phyloP scores from a whole-genome alignment of 2,113 vertebrate species.

The Gasterosteus aculeatus region DNA sequence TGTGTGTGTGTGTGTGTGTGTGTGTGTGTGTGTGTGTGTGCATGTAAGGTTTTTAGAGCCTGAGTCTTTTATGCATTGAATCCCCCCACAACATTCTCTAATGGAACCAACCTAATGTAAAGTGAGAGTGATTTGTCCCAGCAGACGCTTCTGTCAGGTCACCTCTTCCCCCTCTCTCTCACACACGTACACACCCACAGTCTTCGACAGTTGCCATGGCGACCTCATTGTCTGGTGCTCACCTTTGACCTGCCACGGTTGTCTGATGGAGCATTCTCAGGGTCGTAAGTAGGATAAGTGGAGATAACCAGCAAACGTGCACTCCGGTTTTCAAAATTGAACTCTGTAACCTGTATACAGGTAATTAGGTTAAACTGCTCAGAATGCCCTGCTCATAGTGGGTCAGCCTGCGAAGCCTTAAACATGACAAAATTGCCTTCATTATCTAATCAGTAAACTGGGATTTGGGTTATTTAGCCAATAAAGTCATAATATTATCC shows the following conservation, averaged over 20 bases:
- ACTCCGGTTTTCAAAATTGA: slow-evolving; percentile 54
- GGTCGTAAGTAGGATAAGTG: slow-evolving; percentile 70
- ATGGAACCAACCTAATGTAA: slow-evolving; percentile 40
- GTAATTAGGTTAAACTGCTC: slow-evolving; percentile 66
- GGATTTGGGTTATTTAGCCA: neutral
- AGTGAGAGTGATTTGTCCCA: slow-evolving; percentile 58
- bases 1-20: neutral
- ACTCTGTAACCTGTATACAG: slow-evolving; percentile 68
- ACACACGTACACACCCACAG: slow-evolving; percentile 29
- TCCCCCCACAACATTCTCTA: slow-evolving; percentile 30
- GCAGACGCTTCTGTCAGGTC: slow-evolving; percentile 49
- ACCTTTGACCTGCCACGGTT: slow-evolving; percentile 68
- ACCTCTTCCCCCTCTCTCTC: slow-evolving; percentile 25
- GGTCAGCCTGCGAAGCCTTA: slow-evolving; percentile 26
- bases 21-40: neutral
- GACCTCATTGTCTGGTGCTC: slow-evolving; percentile 62
- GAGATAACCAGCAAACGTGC: slow-evolving; percentile 63
- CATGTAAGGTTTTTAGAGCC: neutral
- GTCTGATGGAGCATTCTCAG: slow-evolving; percentile 66
- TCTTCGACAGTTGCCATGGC: slow-evolving; percentile 62
- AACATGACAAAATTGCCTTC: neutral
- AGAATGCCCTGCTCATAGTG: slow-evolving; percentile 27
- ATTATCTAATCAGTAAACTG: slow-evolving; percentile 1
- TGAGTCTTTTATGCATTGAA: slow-evolving; percentile 11
- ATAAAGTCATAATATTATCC: neutral